Evolutionary conservation across 2,797 vertebrate species (phyloP), one percentile per base, ranked within the genome.

Genomic region (Lacerta bilineata): DNA sequence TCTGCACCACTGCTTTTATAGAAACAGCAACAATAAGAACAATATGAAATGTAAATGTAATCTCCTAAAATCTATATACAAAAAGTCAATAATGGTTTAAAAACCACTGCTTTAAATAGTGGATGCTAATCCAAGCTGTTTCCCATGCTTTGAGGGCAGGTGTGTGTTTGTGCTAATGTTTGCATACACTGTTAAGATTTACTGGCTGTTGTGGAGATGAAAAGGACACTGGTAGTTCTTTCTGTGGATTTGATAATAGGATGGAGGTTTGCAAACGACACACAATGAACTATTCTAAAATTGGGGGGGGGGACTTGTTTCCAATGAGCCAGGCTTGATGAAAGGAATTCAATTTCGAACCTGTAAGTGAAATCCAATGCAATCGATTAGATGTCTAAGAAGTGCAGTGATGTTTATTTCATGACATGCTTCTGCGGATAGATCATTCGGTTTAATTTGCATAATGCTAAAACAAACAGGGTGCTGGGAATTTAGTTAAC

Each of bases 351-450:
- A 61, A 76, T 90, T 33, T 82, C 50, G 72, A 88, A 90, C 50
- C 61, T 77, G 85, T 90, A 82, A 88, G 83, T 90, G 86, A 39
- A 90, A 90, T 87, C 82, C 61, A 81, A 77, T 90, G 33, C 61
- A 8, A 90, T n/a, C 81, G 89, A 88, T 87, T 88, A 77, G 71
- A 83, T 90, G 83, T 82, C 83, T 71, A 88, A 85, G 78, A 78
- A 46, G n/a, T 69, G 1, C 71, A 46, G 50, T 3, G 33, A 69
- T 82, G 86, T 88, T 84, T 87, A 59, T 87, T 90, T 81, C 36
- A 76, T 71, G 20, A 17, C 46, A 1, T 29, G n/a, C 77, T 82
- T 88, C 79, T 43, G 64, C n/a, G 46, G 46, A 82, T 36, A 46
- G 50, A 23, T 78, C 13, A 75, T 33, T 76, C 61, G 68, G 15